A percentile compares a stretch with the other conserved stretches of the same genome.
phyloP scores from a whole-genome alignment of 2,113 vertebrate genomes.

The Brachypodius melanocephalos region DNA sequence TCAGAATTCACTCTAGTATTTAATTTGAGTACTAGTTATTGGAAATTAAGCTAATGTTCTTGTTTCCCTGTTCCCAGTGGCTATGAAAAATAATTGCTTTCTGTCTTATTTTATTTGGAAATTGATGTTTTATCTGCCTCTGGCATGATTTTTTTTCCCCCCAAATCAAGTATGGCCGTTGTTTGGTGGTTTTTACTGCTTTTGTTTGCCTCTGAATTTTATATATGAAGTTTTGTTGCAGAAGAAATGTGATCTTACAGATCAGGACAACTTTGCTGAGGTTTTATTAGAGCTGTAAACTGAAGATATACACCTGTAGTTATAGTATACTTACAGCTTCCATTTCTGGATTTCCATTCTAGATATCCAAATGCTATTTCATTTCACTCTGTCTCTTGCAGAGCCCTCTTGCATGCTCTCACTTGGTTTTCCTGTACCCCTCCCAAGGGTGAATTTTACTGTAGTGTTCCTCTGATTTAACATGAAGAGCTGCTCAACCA shows the following conservation, averaged over 20 bases:
- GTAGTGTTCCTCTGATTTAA: neutral
- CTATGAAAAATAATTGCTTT: neutral
- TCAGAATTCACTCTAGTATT: neutral
- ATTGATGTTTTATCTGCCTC: neutral
- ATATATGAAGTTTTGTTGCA: neutral
- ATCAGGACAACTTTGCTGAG: neutral
- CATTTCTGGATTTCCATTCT: neutral
- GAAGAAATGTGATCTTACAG: neutral
- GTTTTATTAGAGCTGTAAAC: neutral
- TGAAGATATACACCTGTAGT: neutral
- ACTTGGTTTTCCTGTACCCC: neutral
- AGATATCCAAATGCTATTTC: neutral
- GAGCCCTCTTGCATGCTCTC: neutral
- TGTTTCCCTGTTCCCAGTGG: neutral
- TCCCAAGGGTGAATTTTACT: neutral
- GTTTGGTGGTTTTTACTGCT: rapidly evolving
- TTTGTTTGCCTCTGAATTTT: neutral
- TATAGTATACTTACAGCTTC: neutral
- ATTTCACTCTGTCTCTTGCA: neutral
- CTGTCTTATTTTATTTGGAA: neutral
- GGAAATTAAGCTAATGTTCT: neutral
- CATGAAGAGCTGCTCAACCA: neutral
- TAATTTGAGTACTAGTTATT: neutral
- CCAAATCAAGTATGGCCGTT: neutral
- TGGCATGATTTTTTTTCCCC: neutral